Evolutionary conservation across 2,888 invertebrate species (phyloP).

Genomic region (Dryococelus australis): DNA sequence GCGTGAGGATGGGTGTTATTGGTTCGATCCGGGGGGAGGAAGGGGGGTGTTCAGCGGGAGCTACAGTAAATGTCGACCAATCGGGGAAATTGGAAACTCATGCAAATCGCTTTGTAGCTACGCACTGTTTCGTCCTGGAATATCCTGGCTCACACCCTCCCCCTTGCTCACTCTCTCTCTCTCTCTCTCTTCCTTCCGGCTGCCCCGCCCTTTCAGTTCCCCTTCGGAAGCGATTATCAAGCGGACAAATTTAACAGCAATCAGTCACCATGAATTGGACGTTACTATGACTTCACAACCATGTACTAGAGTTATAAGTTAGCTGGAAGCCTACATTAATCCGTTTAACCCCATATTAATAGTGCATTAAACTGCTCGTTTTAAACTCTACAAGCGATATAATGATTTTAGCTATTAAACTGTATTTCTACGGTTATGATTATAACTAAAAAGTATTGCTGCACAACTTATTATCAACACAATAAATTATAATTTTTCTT

Average conservation of each 20-base stretch:
- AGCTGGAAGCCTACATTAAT: too few relatives aligned
- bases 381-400: too few relatives aligned
- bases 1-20: not conserved
- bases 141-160: not conserved
- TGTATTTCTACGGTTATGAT: too few relatives aligned
- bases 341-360: too few relatives aligned
- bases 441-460: too few relatives aligned
- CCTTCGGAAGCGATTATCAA: not conserved
- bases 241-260: not conserved
- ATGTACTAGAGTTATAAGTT: not conserved
- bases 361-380: too few relatives aligned
- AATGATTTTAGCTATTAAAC: too few relatives aligned
- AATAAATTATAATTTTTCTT: too few relatives aligned
- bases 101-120: not conserved
- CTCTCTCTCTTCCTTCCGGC: too few relatives aligned
- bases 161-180: not conserved
- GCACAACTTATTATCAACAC: too few relatives aligned
- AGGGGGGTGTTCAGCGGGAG: not conserved
- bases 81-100: slow-evolving; percentile 6
- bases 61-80: not conserved
- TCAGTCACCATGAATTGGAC: not conserved
- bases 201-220: too few relatives aligned
- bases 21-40: not conserved
- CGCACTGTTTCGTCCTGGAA: not conserved
- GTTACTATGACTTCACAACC: not conserved